phyloP scores from a whole-genome alignment of 2,113 vertebrate genomes.

The Nycticryphes semicollaris region DNA sequence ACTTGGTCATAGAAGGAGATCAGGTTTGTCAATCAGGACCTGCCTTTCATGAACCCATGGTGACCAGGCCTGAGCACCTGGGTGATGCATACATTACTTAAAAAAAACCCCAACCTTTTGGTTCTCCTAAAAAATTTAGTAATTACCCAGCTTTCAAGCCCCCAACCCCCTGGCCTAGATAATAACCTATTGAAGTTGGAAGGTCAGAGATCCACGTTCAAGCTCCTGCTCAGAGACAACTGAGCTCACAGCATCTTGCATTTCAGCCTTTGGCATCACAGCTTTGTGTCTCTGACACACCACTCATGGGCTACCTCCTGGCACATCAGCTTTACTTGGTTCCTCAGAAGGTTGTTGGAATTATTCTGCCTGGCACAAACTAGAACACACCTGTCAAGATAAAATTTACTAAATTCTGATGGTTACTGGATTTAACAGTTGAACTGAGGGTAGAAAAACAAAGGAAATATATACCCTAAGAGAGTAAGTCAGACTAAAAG shows the following conservation, averaged over 20 bases:
- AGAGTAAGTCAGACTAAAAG: background rate
- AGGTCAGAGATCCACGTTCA: background rate
- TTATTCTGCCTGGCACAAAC: background rate
- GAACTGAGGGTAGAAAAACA: background rate
- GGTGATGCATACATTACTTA: fast-evolving
- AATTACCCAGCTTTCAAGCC: background rate
- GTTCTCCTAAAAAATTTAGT: background rate
- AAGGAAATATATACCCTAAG: background rate
- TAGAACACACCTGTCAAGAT: background rate
- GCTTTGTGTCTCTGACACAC: background rate
- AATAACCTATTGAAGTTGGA: background rate
- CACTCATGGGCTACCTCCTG: background rate
- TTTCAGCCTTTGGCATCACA: background rate
- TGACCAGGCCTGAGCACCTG: background rate
- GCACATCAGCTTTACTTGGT: fast-evolving
- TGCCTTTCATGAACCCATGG: background rate
- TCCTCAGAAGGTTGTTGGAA: background rate
- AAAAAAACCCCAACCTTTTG: background rate
- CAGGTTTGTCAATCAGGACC: background rate
- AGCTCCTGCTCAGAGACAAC: background rate
- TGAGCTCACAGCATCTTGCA: background rate
- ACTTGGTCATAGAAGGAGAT: background rate
- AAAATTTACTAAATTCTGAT: background rate
- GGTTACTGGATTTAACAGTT: background rate
- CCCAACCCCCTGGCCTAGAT: fast-evolving